A percentile compares a stretch with the other conserved stretches of the same genome.
These are phyloP conservation scores for Rana temporaria DNA, from an alignment of 2,113 vertebrate genomes.

Conservation along the genomic window DNA sequence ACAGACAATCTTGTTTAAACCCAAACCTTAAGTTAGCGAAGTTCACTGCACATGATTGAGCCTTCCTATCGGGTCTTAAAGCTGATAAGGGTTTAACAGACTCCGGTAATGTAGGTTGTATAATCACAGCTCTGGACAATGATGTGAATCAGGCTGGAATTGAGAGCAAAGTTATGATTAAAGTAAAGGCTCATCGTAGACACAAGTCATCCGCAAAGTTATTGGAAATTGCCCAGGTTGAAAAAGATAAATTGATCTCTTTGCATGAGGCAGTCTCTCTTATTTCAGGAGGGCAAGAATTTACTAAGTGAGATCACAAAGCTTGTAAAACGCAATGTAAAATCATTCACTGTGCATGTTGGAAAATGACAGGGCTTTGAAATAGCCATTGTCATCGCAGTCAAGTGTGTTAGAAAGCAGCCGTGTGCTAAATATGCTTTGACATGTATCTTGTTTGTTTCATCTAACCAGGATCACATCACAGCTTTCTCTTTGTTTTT, in stretches of 20 bases:
- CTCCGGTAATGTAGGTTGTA: slow-evolving; percentile 29
- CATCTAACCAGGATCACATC: neutral
- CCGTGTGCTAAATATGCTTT: neutral
- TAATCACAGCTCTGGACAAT: slow-evolving; percentile 32
- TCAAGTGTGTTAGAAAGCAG: slow-evolving; percentile 17
- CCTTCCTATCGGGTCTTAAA: slow-evolving; percentile 26
- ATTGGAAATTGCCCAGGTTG: slow-evolving; percentile 43
- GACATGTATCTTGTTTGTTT: neutral
- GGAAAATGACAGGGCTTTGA: neutral
- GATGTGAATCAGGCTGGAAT: slow-evolving; percentile 36
- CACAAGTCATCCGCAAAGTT: slow-evolving; percentile 45
- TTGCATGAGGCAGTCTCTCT: slow-evolving; percentile 32
- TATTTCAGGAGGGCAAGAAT: slow-evolving; percentile 12
- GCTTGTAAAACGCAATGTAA: slow-evolving; percentile 3
- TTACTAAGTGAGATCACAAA: slow-evolving; percentile 35
- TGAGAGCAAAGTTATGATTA: slow-evolving; percentile 33
- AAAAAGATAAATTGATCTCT: slow-evolving; percentile 45
- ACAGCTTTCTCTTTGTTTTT: no score
- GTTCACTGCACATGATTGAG: slow-evolving; percentile 42
- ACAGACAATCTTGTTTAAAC: slow-evolving; percentile 8
- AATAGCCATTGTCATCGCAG: slow-evolving; percentile 29
- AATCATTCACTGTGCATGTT: slow-evolving; percentile 10
- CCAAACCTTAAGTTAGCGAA: neutral
- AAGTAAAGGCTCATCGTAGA: slow-evolving; percentile 13
- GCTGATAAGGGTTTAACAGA: slow-evolving; percentile 31